These are phyloP conservation scores for Oxycera nigricornis DNA, from an alignment of 2,888 invertebrate species.

Conservation along the genomic window DNA sequence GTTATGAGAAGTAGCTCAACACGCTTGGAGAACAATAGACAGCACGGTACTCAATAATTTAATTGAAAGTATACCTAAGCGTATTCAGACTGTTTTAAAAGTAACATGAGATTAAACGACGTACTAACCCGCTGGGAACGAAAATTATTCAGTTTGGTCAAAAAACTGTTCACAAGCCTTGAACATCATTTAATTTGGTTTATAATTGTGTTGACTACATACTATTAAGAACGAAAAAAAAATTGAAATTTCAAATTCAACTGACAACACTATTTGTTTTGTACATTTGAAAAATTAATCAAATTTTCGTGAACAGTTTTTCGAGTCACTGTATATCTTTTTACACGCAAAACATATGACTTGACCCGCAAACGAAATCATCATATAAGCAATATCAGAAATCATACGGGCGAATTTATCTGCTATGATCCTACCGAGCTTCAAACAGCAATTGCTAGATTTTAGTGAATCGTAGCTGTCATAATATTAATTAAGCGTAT, in stretches of 20 bases:
- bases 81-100: background rate
- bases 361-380: no score
- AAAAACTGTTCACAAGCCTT: no score
- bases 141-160: background rate
- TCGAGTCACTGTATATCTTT: no score
- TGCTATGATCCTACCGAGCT: no score
- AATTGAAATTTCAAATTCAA: background rate
- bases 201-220: background rate
- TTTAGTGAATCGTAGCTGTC: no score
- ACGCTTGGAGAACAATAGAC: background rate
- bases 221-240: background rate
- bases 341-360: no score
- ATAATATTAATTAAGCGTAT: no score
- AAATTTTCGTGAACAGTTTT: background rate
- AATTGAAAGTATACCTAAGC: background rate
- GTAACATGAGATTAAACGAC: background rate
- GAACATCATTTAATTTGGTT: background rate
- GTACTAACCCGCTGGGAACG: background rate
- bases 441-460: no score
- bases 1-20: background rate
- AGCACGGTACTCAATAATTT: no score
- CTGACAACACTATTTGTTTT: background rate
- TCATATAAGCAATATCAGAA: no score
- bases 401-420: no score
- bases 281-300: background rate